phyloP scores from a whole-genome alignment of 37 sponge, comb jelly and placozoan species.

The Haliclona indistincta region DNA sequence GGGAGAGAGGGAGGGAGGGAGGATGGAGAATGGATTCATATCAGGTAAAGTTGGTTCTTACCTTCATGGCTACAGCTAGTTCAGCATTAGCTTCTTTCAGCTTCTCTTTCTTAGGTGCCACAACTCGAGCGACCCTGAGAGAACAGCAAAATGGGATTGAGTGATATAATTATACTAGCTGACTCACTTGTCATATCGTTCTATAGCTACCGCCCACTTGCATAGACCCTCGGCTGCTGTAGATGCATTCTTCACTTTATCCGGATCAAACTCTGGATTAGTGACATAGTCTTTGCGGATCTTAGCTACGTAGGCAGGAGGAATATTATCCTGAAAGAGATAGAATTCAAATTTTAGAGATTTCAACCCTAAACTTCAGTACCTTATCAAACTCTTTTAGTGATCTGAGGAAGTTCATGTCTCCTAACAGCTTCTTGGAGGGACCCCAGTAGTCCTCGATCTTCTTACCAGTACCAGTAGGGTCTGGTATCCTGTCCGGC shows the following conservation, averaged over 20 bases:
- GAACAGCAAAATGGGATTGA: not conserved
- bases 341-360: not conserved
- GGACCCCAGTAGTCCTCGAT: conserved; percentile 98
- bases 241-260: conserved; percentile 91
- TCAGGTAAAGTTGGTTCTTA: conserved; percentile 16
- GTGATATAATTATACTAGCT: not conserved
- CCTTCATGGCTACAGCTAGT: conserved; percentile 91
- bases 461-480: conserved; percentile 90
- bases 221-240: conserved; percentile 97
- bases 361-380: not conserved
- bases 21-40: not conserved
- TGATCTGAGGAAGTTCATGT: conserved; percentile 90
- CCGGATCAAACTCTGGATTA: conserved; percentile 96
- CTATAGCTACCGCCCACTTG: conserved; percentile 96
- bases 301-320: conserved; percentile 72
- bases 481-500: conserved; percentile 89
- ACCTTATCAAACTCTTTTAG: conserved; percentile 90
- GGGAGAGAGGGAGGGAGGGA: not conserved
- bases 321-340: conserved; percentile 82
- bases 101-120: conserved; percentile 94
- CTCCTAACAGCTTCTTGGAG: conserved; percentile 88
- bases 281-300: conserved; percentile 81
- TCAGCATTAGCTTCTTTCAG: conserved; percentile 88
- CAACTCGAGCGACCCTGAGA: conserved; percentile 87
- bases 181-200: conserved; percentile 88